Evolutionary conservation across 2,797 vertebrate species (phyloP), one percentile per base, ranked within the genome.

Genomic region (Poecile montanus): DNA sequence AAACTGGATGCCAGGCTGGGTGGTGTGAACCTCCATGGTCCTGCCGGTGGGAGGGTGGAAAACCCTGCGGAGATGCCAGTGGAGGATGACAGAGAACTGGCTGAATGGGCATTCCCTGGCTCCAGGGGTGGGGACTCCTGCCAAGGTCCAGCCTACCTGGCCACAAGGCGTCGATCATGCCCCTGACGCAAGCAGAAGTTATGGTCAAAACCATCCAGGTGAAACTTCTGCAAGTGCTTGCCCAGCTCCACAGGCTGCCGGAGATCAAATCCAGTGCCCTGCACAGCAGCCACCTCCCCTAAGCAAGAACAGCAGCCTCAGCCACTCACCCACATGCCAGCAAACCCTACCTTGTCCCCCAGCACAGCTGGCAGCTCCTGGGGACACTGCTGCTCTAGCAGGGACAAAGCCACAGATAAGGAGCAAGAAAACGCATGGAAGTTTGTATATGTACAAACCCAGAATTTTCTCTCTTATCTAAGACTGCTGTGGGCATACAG

Each of bases 1-100:
- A 95, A 99, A 99, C 96, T 99, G 99, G 92, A 99, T 77, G 8
- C 99, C 99, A 11, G 99, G 99, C 91, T 99, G 98, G 51, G 98
- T 99, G 88, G 99, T 99, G 51, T 98, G 98, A 50, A 99, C 98
- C 73, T 99, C 98, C 72, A 99, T 96, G 34, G 98, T 95, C 89
- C 99, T 98, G n/a, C 99, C 98, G 0, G 98, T 99, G 75, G 96
- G 96, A 0, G 97, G 94, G 81, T 99, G 99, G 89, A 47, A 76
- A 91, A 98, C 98, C 97, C 99, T 99, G 86, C 14, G 73, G 74
- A 94, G 62, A 77, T 8, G 14, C 20, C 50, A 6, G 45, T 8
- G 44, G 32, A 38, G 18, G 13, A 29, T 73, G 51, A 20, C 40
- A 16, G 2, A 1, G 44, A 32, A 34, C 15, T 26, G 57, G 42